Conservation (phyloP, 2,113 vertebrate species). For the Mirza zaza region DNA sequence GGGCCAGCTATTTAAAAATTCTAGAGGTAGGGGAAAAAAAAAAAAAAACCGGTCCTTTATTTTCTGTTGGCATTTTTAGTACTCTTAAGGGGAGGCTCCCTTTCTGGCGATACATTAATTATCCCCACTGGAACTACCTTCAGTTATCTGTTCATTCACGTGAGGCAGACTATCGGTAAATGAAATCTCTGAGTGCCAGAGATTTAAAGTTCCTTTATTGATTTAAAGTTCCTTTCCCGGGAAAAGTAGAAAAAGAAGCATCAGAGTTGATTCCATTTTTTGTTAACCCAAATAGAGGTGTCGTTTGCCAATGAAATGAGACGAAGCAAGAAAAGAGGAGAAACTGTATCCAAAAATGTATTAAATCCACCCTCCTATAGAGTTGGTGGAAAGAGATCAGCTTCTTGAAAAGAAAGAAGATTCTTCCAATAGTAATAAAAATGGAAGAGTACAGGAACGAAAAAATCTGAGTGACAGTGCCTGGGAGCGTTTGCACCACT, state of each 20-base stretch:
- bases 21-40: background rate
- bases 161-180: fast-evolving
- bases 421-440: background rate
- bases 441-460: background rate
- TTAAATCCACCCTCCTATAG: background rate
- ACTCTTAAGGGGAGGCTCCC: too few species aligned
- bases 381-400: background rate
- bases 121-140: background rate
- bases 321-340: background rate
- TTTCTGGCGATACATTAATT: background rate
- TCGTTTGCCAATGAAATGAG: background rate
- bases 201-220: background rate
- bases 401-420: background rate
- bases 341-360: background rate
- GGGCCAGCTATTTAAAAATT: background rate
- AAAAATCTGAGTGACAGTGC: background rate
- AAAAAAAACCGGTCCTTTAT: background rate
- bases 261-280: background rate
- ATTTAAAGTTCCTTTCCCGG: background rate
- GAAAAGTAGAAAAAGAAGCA: background rate
- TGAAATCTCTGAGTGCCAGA: background rate
- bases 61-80: background rate
- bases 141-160: background rate
- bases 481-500: background rate
- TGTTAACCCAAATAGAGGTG: background rate